These are phyloP conservation scores for Menidia beryllina DNA, from an alignment of 2,113 vertebrate genomes.

Conservation along the genomic window DNA sequence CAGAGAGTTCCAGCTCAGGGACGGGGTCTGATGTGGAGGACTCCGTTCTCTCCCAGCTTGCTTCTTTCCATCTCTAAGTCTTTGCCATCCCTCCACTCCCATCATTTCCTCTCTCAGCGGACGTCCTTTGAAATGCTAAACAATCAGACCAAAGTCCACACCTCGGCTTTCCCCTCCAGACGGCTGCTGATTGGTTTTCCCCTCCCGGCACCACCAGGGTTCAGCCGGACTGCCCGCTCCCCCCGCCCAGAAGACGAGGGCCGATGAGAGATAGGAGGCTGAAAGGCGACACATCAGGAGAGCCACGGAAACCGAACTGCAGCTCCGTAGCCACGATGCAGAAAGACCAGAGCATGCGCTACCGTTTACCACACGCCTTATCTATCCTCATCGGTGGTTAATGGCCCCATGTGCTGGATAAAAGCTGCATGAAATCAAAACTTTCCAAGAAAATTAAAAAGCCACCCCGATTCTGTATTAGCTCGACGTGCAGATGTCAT, in stretches of 20 bases:
- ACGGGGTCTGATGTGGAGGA: constrained; percentile 36
- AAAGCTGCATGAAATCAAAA: not conserved
- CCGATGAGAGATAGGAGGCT: constrained; percentile 42
- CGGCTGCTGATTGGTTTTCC: constrained; percentile 37
- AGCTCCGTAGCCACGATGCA: constrained; percentile 16
- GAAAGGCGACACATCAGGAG: constrained; percentile 13
- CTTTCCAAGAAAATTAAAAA: too few relatives aligned
- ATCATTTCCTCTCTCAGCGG: constrained; percentile 62
- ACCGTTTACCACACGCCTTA: constrained; percentile 27
- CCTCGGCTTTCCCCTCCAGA: constrained; percentile 49
- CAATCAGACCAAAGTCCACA: constrained; percentile 64
- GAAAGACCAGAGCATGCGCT: constrained; percentile 39
- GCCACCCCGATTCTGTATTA: too few relatives aligned
- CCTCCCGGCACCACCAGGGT: constrained; percentile 37
- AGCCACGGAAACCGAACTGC: not conserved
- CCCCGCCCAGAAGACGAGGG: constrained; percentile 1
- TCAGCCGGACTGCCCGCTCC: not conserved
- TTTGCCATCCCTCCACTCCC: constrained; percentile 47
- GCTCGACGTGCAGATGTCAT: not conserved
- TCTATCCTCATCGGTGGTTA: constrained; percentile 22
- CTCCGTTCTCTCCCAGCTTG: constrained; percentile 21
- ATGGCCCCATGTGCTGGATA: constrained; percentile 33
- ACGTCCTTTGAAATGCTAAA: constrained; percentile 73
- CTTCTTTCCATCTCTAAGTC: constrained; percentile 15
- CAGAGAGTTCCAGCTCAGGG: constrained; percentile 49